Evolutionary conservation across 2,113 vertebrate species (phyloP).

Genomic region (Spilogale gracilis): DNA sequence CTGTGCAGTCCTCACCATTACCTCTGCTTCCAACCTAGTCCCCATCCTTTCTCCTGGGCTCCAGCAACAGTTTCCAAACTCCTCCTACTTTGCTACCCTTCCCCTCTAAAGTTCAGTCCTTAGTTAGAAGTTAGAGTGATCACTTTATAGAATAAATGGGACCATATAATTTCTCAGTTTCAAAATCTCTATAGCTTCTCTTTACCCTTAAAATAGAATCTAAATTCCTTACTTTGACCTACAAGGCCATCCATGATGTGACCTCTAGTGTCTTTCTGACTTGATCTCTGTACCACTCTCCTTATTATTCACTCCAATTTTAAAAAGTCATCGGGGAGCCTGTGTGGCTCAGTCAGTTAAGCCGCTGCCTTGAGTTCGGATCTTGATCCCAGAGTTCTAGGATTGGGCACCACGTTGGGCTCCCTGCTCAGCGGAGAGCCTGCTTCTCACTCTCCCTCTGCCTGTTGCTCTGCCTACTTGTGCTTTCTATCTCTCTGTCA

Average conservation of each 20-base stretch:
- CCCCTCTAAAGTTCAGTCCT: neutral
- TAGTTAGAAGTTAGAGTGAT: neutral
- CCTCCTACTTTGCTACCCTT: neutral
- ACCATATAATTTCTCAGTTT: neutral
- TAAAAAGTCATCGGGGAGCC: too few species aligned
- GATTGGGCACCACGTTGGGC: too few species aligned
- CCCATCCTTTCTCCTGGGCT: neutral
- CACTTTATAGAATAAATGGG: neutral
- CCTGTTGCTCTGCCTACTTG: too few species aligned
- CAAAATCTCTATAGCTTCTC: neutral
- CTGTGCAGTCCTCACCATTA: neutral
- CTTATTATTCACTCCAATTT: neutral
- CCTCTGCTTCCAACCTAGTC: neutral
- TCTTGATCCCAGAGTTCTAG: too few species aligned
- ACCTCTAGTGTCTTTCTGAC: neutral
- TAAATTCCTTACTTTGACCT: neutral
- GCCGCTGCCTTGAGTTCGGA: neutral
- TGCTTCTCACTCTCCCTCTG: too few species aligned
- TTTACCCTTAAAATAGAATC: neutral
- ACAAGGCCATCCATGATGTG: neutral
- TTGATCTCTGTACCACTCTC: neutral
- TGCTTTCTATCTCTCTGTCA: too few species aligned
- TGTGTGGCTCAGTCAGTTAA: neutral
- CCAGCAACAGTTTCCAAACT: neutral
- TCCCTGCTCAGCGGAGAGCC: too few species aligned